These are phyloP conservation scores for Scomber scombrus DNA, from an alignment of 2,113 vertebrate species.

Conservation along the genomic window DNA sequence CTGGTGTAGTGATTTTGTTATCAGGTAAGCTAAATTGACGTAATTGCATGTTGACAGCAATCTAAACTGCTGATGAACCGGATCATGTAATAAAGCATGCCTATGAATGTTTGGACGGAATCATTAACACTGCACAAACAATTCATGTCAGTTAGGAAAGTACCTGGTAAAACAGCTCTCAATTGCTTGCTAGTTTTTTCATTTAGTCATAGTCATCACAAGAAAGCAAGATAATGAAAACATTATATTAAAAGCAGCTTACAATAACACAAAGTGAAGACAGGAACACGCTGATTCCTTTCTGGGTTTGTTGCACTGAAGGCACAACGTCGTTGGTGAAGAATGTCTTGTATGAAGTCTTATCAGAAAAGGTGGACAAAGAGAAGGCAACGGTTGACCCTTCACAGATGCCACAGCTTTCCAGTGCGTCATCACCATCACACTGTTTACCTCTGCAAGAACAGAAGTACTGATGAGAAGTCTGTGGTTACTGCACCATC, in stretches of 20 bases:
- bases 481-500: background rate
- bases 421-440: background rate
- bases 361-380: slow-evolving; percentile 48
- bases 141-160: no score
- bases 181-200: no score
- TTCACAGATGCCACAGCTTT: slow-evolving; percentile 53
- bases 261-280: slow-evolving; percentile 68
- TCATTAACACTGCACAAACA: no score
- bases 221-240: background rate
- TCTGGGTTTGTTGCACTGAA: slow-evolving; percentile 61
- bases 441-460: background rate
- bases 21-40: no score
- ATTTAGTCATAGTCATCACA: no score
- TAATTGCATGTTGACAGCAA: no score
- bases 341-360: background rate
- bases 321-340: slow-evolving; percentile 61
- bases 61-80: no score
- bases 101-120: no score
- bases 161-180: no score
- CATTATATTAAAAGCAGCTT: slow-evolving; percentile 26
- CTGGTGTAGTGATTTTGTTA: no score
- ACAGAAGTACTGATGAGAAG: background rate
- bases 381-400: slow-evolving; percentile 42
- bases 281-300: slow-evolving; percentile 71
- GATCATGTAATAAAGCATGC: no score